phyloP scores from a whole-genome alignment of 1,140 invertebrate genomes.

The Gyrodactylus bullatarudis region DNA sequence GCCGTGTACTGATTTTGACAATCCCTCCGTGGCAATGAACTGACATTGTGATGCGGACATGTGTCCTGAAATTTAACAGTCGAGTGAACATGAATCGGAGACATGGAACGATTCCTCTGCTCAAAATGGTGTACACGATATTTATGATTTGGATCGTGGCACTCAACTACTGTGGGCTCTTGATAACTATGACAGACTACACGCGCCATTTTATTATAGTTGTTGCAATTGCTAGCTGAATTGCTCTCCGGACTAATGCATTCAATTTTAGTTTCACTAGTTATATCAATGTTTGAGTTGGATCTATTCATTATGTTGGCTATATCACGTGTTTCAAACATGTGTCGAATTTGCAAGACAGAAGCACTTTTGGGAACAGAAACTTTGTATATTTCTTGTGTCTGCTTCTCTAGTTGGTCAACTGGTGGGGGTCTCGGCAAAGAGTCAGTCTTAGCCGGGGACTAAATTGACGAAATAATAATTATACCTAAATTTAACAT shows the following conservation, averaged over 20 bases:
- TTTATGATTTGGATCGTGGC: too few species aligned
- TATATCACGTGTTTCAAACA: background rate
- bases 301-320: background rate
- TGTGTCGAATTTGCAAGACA: background rate
- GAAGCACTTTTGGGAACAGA: background rate
- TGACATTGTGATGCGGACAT: too few species aligned
- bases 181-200: too few species aligned
- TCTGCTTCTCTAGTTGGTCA: background rate
- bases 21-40: too few species aligned
- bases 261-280: background rate
- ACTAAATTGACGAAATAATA: background rate
- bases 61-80: background rate
- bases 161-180: too few species aligned
- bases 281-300: background rate
- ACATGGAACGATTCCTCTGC: too few species aligned
- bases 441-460: background rate
- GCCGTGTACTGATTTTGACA: background rate
- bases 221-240: background rate
- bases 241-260: background rate
- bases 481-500: background rate
- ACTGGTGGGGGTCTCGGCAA: background rate
- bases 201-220: too few species aligned
- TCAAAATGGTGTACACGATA: too few species aligned
- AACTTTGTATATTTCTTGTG: background rate
- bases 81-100: background rate